Percentiles rank a stretch among this genome's conserved stretches.
Evolutionary conservation across 1,140 invertebrate genomes (phyloP).

Genomic region (Tachypleus tridentatus): DNA sequence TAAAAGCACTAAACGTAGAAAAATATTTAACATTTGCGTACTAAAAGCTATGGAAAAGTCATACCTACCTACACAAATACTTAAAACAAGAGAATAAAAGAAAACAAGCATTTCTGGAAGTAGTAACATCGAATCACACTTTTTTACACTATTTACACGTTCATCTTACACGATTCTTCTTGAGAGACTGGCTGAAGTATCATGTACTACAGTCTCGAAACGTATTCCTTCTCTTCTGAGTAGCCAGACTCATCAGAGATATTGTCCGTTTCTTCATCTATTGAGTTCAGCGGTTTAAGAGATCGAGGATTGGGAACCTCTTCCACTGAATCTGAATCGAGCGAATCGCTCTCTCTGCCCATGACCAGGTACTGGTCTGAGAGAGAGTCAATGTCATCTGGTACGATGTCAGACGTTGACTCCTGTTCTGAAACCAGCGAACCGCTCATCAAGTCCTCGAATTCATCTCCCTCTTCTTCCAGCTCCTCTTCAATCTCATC

Average conservation of each 20-base stretch:
- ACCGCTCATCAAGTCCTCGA: slow-evolving; percentile 14
- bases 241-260: slow-evolving; percentile 33
- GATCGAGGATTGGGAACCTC: slow-evolving; percentile 8
- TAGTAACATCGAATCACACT: no score
- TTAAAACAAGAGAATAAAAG: no score
- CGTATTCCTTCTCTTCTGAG: slow-evolving; percentile 27
- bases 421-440: slow-evolving; percentile 20
- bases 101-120: no score
- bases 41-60: no score
- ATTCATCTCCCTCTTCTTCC: slow-evolving; percentile 2
- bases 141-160: no score
- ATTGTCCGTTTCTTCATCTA: slow-evolving; percentile 27
- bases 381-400: slow-evolving; percentile 18
- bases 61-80: no score
- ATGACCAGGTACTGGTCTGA: slow-evolving; percentile 16
- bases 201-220: no score
- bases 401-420: slow-evolving; percentile 19
- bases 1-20: no score
- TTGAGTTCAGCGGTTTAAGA: slow-evolving; percentile 11
- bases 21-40: no score
- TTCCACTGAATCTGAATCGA: slow-evolving; percentile 19
- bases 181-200: no score
- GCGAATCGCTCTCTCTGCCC: slow-evolving; percentile 15
- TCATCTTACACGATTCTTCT: no score
- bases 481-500: slow-evolving; percentile 66